Percentiles rank a stretch among this genome's conserved stretches.
Conservation (phyloP, 2,113 vertebrate species). For the Spermophilus dauricus region DNA sequence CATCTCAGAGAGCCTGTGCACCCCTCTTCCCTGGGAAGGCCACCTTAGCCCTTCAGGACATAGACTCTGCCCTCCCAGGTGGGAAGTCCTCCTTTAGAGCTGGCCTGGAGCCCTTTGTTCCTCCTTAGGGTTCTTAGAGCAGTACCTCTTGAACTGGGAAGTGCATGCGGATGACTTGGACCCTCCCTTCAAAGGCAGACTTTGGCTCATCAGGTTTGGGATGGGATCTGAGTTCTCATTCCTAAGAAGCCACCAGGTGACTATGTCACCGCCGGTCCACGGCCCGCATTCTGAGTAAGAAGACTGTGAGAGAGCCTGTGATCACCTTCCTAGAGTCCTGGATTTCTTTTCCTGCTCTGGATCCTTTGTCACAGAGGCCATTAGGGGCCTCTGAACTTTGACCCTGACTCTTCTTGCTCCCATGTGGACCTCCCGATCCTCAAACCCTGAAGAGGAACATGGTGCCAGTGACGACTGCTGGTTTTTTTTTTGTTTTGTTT, state of each 20-base stretch:
- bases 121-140: neutral
- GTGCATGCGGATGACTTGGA: neutral
- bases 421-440: neutral
- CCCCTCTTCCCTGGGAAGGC: neutral
- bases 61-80: neutral
- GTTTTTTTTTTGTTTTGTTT: conserved; percentile 48
- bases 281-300: neutral
- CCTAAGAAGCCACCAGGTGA: neutral
- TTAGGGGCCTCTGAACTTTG: neutral
- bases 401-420: neutral
- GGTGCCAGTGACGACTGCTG: conserved; percentile 36
- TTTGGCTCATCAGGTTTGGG: neutral
- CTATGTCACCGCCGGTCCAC: accelerated
- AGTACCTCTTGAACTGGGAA: neutral
- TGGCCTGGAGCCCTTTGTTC: neutral
- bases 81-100: neutral
- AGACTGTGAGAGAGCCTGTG: neutral
- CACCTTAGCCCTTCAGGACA: neutral
- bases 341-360: neutral
- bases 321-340: no score
- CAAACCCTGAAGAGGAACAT: conserved; percentile 69
- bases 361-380: neutral
- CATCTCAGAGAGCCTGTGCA: neutral
- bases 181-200: neutral
- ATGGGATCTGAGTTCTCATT: neutral